Conservation (phyloP, 2,888 invertebrate genomes). For the Tholera decimalis region DNA sequence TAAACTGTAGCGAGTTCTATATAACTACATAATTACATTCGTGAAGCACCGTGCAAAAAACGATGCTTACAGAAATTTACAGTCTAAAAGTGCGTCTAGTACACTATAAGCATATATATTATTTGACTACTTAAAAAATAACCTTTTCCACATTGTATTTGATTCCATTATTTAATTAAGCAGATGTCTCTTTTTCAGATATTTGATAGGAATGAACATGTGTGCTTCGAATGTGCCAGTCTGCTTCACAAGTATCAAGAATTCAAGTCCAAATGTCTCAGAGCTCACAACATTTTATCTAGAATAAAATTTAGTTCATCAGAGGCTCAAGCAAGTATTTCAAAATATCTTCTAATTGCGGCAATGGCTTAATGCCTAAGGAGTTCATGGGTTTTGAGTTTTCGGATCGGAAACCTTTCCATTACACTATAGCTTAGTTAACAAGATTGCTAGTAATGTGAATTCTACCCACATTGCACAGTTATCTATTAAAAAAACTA, state of each 20-base stretch:
- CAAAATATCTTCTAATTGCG: too few species aligned
- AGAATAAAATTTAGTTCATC: conserved; percentile 35
- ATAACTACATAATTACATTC: too few species aligned
- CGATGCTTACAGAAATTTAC: not conserved
- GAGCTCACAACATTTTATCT: conserved; percentile 61
- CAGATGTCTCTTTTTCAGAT: conserved; percentile 11
- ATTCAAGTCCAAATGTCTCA: conserved; percentile 66
- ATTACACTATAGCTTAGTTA: too few species aligned
- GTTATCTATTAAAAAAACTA: too few species aligned
- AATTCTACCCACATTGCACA: too few species aligned
- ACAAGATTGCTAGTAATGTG: too few species aligned
- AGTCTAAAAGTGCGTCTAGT: not conserved
- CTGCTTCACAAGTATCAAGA: conserved; percentile 65
- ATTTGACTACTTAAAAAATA: not conserved
- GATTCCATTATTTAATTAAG: too few species aligned
- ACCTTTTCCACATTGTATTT: not conserved
- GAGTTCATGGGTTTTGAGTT: too few species aligned
- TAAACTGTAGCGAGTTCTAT: not conserved
- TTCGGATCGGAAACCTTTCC: too few species aligned
- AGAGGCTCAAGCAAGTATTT: conserved; percentile 54
- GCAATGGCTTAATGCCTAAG: too few species aligned
- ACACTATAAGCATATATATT: rapidly evolving
- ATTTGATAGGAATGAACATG: conserved; percentile 44
- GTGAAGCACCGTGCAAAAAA: not conserved
- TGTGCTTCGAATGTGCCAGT: conserved; percentile 69